Conservation (phyloP, 2,797 vertebrate genomes). For the Pitangus sulphuratus region DNA sequence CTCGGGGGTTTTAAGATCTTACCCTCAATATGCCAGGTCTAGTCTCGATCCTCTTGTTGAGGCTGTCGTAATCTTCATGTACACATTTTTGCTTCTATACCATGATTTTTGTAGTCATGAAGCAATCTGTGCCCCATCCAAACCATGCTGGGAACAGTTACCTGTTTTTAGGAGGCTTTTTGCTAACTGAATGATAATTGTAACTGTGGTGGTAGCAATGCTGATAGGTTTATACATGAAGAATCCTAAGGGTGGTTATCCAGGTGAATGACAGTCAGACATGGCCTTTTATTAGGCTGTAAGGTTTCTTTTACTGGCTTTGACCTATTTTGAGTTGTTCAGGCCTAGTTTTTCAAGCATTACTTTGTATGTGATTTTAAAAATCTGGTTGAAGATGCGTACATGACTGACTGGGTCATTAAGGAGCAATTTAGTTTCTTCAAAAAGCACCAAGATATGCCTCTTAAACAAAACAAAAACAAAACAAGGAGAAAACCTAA, state of each 20-base stretch:
- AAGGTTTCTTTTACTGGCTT: background rate
- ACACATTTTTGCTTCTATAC: rapidly evolving
- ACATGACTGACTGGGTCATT: rapidly evolving
- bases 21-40: constrained; percentile 31
- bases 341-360: background rate
- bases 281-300: background rate
- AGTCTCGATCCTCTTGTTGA: background rate
- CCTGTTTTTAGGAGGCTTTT: background rate
- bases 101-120: rapidly evolving
- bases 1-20: background rate
- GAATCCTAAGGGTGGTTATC: background rate
- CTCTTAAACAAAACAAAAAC: background rate
- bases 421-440: background rate
- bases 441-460: background rate
- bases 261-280: background rate
- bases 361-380: background rate
- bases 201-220: background rate
- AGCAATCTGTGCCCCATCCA: background rate
- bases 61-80: background rate
- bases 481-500: background rate
- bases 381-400: background rate
- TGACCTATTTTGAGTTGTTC: background rate
- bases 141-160: rapidly evolving
- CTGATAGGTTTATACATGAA: background rate
- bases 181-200: background rate